These are phyloP conservation scores for Styela plicata DNA, from an alignment of 23 tunicate genomes.

Conservation along the genomic window DNA sequence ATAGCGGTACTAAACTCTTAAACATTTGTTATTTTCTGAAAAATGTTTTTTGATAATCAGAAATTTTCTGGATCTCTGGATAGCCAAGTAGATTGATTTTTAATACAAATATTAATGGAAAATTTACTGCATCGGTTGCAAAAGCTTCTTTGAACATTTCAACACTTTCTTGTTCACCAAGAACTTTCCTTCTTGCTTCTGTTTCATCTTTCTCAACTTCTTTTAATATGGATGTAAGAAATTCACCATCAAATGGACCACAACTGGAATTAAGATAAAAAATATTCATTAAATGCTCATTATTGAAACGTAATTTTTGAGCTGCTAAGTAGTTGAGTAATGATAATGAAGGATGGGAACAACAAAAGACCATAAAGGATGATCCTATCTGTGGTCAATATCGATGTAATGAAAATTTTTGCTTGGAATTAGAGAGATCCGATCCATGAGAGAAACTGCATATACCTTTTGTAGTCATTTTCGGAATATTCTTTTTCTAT, in stretches of 20 bases:
- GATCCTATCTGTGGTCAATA: too few species aligned
- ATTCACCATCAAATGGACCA: slow-evolving; percentile 32
- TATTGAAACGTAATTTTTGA: too few species aligned
- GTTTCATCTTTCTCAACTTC: slow-evolving; percentile 45
- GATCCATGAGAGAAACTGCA: neutral
- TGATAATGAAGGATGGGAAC: too few species aligned
- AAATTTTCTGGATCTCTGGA: too few species aligned
- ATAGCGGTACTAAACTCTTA: too few species aligned
- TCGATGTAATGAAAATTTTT: too few species aligned
- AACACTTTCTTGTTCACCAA: slow-evolving; percentile 71
- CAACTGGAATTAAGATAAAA: neutral
- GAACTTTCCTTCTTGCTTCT: slow-evolving; percentile 35
- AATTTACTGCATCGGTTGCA: slow-evolving; percentile 10
- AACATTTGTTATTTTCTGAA: too few species aligned
- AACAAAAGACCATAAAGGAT: too few species aligned
- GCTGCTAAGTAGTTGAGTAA: too few species aligned
- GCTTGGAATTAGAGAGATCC: neutral
- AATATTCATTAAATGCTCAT: too few species aligned
- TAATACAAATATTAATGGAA: neutral
- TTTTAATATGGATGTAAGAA: slow-evolving; percentile 28
- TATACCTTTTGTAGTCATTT: slow-evolving; percentile 1
- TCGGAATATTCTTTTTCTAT: slow-evolving; percentile 11
- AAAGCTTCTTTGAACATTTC: slow-evolving; percentile 73
- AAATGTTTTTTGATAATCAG: too few species aligned
- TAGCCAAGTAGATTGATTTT: too few species aligned